Conservation (phyloP, 2,888 invertebrate genomes). For the Entomobrya proxima region DNA sequence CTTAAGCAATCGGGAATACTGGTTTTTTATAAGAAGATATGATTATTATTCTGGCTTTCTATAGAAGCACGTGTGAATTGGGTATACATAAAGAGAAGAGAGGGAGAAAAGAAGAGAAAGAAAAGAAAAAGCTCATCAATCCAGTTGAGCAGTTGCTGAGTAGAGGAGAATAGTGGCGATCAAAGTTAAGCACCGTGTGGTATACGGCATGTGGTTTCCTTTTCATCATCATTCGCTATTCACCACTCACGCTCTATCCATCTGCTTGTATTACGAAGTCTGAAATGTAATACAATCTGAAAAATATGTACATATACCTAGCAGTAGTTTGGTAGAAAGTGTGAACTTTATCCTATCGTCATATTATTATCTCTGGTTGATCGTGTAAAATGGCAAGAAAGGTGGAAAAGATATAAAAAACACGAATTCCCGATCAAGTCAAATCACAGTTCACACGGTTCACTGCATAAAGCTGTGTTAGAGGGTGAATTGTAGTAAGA, state of each 20-base stretch:
- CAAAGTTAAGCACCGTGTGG: constrained; percentile 66
- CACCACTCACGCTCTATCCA: constrained; percentile 7
- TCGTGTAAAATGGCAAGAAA: constrained; percentile 54
- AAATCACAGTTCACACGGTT: constrained; percentile 66
- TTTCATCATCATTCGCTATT: constrained; percentile 33
- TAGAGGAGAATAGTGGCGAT: constrained; percentile 45
- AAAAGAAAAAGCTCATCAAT: constrained; percentile 63
- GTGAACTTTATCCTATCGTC: not conserved
- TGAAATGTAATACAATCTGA: constrained; percentile 39
- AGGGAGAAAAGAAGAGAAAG: constrained; percentile 32
- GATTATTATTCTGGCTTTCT: not conserved
- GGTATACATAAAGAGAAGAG: not conserved
- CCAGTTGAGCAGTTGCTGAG: constrained; percentile 50
- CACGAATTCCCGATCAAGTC: constrained; percentile 62
- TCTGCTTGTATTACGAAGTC: not conserved
- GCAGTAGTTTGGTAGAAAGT: too few relatives aligned
- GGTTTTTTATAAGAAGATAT: not conserved
- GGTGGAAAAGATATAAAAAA: constrained; percentile 61
- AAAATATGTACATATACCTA: not conserved
- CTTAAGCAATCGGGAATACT: not conserved
- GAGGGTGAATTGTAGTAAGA: not conserved
- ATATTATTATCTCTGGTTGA: constrained; percentile 17
- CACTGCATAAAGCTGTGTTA: constrained; percentile 48
- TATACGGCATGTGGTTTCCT: constrained; percentile 49
- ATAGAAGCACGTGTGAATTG: not conserved